Evolutionary conservation across 2,888 invertebrate species (phyloP).

Genomic region (Synergus japonicus): DNA sequence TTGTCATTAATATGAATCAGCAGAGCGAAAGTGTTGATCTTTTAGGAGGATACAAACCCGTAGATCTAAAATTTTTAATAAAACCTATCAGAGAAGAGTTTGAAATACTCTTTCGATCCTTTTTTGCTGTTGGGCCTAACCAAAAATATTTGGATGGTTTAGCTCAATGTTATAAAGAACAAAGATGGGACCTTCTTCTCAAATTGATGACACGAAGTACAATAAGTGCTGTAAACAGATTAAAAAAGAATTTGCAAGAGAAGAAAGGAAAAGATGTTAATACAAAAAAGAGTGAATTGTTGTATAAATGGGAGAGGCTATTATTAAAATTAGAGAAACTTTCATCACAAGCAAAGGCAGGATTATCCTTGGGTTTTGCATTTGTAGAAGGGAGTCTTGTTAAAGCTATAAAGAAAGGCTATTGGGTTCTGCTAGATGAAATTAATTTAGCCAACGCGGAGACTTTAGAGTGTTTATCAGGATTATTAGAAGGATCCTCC

Average conservation of each 20-base stretch:
- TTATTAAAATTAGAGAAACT: conserved; percentile 84
- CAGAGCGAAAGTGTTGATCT: conserved; percentile 98
- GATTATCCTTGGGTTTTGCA: conserved; percentile 89
- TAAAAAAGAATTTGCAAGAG: conserved; percentile 64
- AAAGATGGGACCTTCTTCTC: conserved; percentile 86
- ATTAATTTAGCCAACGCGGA: conserved; percentile 98
- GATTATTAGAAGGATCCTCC: conserved; percentile 89
- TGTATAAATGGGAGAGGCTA: conserved; percentile 66
- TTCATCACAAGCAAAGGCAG: conserved; percentile 85
- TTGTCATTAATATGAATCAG: conserved; percentile 99
- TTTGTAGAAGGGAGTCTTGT: conserved; percentile 97
- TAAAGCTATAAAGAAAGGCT: conserved; percentile 92
- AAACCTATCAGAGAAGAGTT: conserved; percentile 90
- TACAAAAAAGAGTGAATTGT: conserved; percentile 44
- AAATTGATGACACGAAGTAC: conserved; percentile 87
- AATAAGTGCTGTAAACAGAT: conserved; percentile 81
- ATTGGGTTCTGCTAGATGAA: conserved; percentile 98
- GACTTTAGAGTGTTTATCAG: conserved; percentile 95
- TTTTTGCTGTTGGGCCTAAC: conserved; percentile 88
- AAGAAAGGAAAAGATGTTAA: conserved; percentile 25
- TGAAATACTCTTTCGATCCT: conserved; percentile 88
- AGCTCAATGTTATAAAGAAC: conserved; percentile 85
- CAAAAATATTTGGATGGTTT: conserved; percentile 89
- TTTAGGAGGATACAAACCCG: conserved; percentile 97
- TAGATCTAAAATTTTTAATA: conserved; percentile 91